Evolutionary conservation across 2,888 invertebrate genomes (phyloP).

Genomic region (Andrena marginata): DNA sequence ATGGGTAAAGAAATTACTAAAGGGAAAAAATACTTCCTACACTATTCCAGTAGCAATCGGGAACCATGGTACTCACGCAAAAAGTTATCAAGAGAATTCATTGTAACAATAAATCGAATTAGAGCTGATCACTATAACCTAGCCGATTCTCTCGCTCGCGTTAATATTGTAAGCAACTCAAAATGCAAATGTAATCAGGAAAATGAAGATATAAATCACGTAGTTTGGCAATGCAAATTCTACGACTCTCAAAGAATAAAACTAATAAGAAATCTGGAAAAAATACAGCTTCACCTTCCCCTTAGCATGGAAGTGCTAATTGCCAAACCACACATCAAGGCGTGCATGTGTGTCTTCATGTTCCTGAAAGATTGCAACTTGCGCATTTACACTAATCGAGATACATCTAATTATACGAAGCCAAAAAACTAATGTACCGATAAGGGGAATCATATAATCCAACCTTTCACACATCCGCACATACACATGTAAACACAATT

Average conservation of each 20-base stretch:
- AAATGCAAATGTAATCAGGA: constrained; percentile 9
- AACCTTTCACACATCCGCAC: background rate
- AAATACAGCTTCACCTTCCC: background rate
- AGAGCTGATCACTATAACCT: constrained; percentile 3
- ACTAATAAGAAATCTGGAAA: background rate
- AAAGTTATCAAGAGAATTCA: background rate
- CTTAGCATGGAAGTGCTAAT: background rate
- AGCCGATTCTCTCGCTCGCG: background rate
- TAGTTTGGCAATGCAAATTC: constrained; percentile 13
- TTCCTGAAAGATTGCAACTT: constrained; percentile 6
- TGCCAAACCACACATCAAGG: background rate
- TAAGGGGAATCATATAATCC: background rate
- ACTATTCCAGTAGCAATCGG: background rate
- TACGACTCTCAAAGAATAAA: background rate
- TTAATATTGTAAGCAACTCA: background rate
- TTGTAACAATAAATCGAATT: background rate
- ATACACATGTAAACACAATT: background rate
- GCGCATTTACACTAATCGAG: background rate
- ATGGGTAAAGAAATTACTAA: background rate
- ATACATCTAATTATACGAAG: background rate
- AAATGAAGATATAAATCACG: background rate
- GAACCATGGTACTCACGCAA: background rate
- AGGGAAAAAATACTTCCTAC: background rate
- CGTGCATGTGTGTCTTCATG: background rate
- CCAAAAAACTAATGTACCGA: background rate